Evolutionary conservation across 2,797 vertebrate species (phyloP), one percentile per base, ranked within the genome.

Genomic region (Pipistrellus nathusii): DNA sequence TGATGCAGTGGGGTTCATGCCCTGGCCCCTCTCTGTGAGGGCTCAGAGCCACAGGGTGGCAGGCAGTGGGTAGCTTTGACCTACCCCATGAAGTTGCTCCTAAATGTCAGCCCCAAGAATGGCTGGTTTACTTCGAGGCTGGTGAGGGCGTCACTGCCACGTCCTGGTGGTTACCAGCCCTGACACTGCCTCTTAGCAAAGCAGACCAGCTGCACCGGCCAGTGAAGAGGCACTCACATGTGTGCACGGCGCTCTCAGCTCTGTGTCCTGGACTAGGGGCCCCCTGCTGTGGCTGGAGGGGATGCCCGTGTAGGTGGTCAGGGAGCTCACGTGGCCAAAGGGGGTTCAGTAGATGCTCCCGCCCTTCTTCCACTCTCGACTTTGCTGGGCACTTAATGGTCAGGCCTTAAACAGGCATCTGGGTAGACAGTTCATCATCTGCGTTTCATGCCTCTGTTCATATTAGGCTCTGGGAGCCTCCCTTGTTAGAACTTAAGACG

Each of bases 241-340:
- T 30, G 10, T 17, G 15, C 6, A n/a, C 44, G 10, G 66, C 0
- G 7, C 6, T 1, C 8, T 4, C 14, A 2, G 30, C 69, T 66
- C 6, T 6, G 2, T 17, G 71, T n/a, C 0, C 15, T 25, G 8
- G 12, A 15, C 1, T 12, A 23, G 57, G 51, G 8, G 25, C 35
- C 9, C 46, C 55, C 18, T 32, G 35, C 32, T 30, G 62, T 59
- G 8, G 44, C 77, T 30, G 41, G n/a, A 59, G 48, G 51, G 25
- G 51, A 8, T 5, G 51, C 44, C 51, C 41, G 5, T 20, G 82
- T 17, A 10, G n/a, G 66, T 38, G 8, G 17, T 48, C 8, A 0
- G 38, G 90, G 76, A 14, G 5, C 3, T 17, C 3, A 20, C 4
- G 27, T 30, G 81, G 30, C 59, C 14, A 13, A 23, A 0, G 32